Evolutionary conservation across 2,888 invertebrate genomes (phyloP), one percentile per base, ranked within the genome.

Genomic region (Diarsia dahlii): DNA sequence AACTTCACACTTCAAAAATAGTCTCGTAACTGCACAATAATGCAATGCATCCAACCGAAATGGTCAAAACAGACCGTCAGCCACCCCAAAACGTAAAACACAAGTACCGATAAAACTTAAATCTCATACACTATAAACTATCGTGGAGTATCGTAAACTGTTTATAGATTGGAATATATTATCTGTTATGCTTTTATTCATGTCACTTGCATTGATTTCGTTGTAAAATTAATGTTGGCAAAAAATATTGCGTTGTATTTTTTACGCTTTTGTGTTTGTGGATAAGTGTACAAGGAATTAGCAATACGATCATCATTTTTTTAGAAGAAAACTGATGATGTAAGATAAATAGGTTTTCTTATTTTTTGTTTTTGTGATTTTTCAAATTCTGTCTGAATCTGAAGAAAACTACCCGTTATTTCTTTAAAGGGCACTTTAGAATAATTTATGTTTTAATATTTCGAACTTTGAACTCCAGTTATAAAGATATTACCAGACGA

Each of bases 101-200:
- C 79, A 88, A 87, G 88, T 86, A 72, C 73, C 84, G 45, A 87
- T 88, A 88, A 89, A 91, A 90, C 84, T 89, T 86, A 88, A 89
- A 91, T 90, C 89, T 87, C 87, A 89, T 90, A 89, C 90, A 89
- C 90, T 91, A 90, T 92, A 92, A 92, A 91, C 87, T 87, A 88
- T 88, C 78, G 87, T 86, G 82, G 88, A 84, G 86, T 82, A 84
- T 91, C 93, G 85, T 94, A 93, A 94, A 94, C 84, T 88, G 89
- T 93, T 94, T 94, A 94, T 93, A 92, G 92, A 92, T 90, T 80
- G 88, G 87, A 87, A 91, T 91, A 92, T 88, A 90, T 90, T 90
- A 86, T 88, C 80, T 84, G 86, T 87, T 84, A 86, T 88, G 88
- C 84, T 79, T 86, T 87, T 85, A 87, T 88, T 90, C 90, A 90